These are phyloP conservation scores for Liodrosophila aerea DNA, from an alignment of 2,888 invertebrate species.

Conservation along the genomic window DNA sequence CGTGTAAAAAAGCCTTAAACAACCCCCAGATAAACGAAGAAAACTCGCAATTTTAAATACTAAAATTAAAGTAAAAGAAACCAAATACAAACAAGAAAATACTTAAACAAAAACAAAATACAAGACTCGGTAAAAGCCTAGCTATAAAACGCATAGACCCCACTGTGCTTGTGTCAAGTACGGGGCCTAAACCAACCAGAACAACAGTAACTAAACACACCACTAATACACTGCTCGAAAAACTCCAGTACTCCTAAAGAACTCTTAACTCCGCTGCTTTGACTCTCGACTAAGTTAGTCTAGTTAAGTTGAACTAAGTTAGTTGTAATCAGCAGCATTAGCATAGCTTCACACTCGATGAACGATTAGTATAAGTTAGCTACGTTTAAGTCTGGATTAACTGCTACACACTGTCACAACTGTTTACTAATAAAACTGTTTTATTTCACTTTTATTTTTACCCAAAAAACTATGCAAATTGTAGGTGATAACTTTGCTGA, in stretches of 20 bases:
- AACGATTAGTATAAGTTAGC: too few species aligned
- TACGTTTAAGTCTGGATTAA: too few species aligned
- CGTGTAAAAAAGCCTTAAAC: conserved; percentile 37
- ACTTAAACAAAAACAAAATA: conserved; percentile 26
- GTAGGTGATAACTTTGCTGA: conserved; percentile 80
- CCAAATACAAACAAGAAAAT: conserved; percentile 7
- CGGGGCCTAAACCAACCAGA: conserved; percentile 1
- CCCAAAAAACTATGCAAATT: conserved; percentile 19
- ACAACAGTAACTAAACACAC: conserved; percentile 15
- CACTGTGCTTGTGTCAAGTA: too few species aligned
- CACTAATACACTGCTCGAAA: conserved; percentile 23
- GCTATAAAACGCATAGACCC: too few species aligned
- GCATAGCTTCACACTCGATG: too few species aligned
- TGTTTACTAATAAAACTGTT: conserved; percentile 45
- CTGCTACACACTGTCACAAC: too few species aligned
- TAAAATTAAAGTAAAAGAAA: conserved; percentile 6
- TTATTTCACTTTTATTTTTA: conserved; percentile 32
- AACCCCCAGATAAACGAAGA: conserved; percentile 23
- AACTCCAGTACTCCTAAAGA: conserved; percentile 9
- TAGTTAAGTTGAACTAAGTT: conserved; percentile 4
- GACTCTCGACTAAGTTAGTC: background rate
- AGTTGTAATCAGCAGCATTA: too few species aligned
- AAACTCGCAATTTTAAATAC: conserved; percentile 1
- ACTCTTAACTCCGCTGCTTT: background rate
- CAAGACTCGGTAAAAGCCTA: too few species aligned